These are phyloP conservation scores for Pempheris klunzingeri DNA, from an alignment of 2,797 vertebrate genomes.

Conservation along the genomic window DNA sequence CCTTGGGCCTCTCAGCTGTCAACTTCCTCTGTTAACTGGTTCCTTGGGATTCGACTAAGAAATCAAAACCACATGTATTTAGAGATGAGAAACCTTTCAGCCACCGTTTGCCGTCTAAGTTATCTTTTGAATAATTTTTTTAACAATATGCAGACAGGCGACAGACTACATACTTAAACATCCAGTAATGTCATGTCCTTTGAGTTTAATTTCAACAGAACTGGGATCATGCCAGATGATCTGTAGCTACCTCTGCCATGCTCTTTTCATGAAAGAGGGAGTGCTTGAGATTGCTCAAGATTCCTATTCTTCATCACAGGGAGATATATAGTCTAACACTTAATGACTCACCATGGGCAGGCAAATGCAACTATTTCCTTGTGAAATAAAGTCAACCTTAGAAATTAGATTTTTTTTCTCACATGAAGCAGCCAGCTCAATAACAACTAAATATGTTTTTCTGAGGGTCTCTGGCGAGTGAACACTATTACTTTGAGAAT, in stretches of 20 bases:
- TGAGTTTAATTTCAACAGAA: background rate
- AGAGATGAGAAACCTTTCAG: background rate
- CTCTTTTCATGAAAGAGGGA: background rate
- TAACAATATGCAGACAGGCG: too few species aligned
- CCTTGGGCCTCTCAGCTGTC: background rate
- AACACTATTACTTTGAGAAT: background rate
- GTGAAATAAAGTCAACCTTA: too few species aligned
- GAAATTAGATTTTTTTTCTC: background rate
- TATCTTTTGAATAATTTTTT: background rate
- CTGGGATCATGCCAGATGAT: background rate
- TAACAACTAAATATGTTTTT: background rate
- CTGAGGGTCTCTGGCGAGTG: background rate
- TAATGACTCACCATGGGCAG: background rate
- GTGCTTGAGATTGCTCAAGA: background rate
- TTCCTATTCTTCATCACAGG: background rate
- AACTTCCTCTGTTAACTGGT: background rate
- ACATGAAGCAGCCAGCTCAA: background rate
- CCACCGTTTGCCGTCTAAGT: background rate
- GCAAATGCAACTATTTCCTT: background rate
- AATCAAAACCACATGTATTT: slow-evolving; percentile 59
- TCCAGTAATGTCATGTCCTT: background rate
- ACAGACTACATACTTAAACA: background rate
- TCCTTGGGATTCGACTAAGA: slow-evolving; percentile 7
- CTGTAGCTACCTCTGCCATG: background rate
- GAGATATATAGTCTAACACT: background rate